Percentiles rank a stretch among this genome's conserved stretches.
Conservation (phyloP, 2,888 invertebrate genomes). For the Eupeodes luniger region DNA sequence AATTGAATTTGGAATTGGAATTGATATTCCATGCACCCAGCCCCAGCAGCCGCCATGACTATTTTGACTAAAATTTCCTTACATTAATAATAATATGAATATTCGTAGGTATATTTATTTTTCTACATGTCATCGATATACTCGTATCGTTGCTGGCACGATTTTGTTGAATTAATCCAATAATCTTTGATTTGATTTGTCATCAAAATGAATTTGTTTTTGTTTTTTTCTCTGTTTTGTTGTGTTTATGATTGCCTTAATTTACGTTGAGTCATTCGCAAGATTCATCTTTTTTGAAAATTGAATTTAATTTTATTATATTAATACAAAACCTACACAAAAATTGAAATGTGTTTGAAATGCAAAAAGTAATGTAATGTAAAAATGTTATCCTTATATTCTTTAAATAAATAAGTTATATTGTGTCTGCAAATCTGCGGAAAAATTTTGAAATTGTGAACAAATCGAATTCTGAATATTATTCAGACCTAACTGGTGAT, state of each 20-base stretch:
- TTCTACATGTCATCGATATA: background rate
- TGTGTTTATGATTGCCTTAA: background rate
- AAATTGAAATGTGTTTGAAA: too few relatives aligned
- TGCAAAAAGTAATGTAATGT: too few relatives aligned
- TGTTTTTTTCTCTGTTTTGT: too few relatives aligned
- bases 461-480: too few relatives aligned
- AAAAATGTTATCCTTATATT: too few relatives aligned
- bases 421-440: too few relatives aligned
- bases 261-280: background rate
- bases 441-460: too few relatives aligned
- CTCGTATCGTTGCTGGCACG: background rate
- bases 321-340: too few relatives aligned
- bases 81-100: background rate
- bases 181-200: slow-evolving; percentile 12
- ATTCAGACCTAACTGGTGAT: too few relatives aligned
- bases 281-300: background rate
- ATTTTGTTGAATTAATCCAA: slow-evolving; percentile 26
- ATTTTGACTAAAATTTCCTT: slow-evolving; percentile 24
- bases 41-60: background rate
- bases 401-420: too few relatives aligned
- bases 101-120: background rate
- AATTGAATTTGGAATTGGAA: slow-evolving; percentile 62
- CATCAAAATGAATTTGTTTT: background rate
- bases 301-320: too few relatives aligned
- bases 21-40: slow-evolving; percentile 63